Percentiles rank a stretch among this genome's conserved stretches.
Evolutionary conservation across 2,888 invertebrate species (phyloP).

Genomic region (Pinctada fucata): DNA sequence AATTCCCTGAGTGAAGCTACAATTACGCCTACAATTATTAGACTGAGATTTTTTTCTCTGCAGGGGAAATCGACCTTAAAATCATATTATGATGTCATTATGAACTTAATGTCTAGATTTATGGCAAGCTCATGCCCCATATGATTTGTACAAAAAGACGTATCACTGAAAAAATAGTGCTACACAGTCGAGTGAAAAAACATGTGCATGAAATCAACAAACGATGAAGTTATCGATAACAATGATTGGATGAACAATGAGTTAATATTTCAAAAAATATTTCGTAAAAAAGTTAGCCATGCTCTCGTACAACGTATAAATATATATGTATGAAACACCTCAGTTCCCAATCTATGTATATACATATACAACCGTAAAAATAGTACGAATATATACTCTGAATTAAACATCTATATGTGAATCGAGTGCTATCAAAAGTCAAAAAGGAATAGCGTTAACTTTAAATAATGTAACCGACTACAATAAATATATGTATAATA

Average conservation of each 20-base stretch:
- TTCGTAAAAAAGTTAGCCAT: slow-evolving; percentile 17
- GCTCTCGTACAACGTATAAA: slow-evolving; percentile 26
- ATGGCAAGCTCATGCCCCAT: neutral
- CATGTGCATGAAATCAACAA: slow-evolving; percentile 1
- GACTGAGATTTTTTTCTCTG: too few relatives aligned
- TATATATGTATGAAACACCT: slow-evolving; percentile 30
- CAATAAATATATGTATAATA: too few relatives aligned
- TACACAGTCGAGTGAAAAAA: neutral
- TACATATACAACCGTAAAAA: slow-evolving; percentile 44
- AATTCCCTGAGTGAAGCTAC: too few relatives aligned
- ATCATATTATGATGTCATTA: too few relatives aligned
- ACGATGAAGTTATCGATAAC: neutral
- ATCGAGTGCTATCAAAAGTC: neutral
- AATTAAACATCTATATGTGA: neutral
- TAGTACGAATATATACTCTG: slow-evolving; percentile 51
- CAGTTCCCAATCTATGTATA: slow-evolving; percentile 35
- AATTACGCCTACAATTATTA: too few relatives aligned
- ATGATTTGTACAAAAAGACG: neutral
- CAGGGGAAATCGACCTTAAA: too few relatives aligned
- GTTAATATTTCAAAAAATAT: slow-evolving; percentile 7
- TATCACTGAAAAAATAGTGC: neutral
- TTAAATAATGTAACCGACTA: too few relatives aligned
- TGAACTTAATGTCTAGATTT: too few relatives aligned
- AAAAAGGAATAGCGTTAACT: neutral
- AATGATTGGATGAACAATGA: neutral